Evolutionary conservation across 2,888 invertebrate genomes (phyloP).

Genomic region (Drosophila subquinaria): DNA sequence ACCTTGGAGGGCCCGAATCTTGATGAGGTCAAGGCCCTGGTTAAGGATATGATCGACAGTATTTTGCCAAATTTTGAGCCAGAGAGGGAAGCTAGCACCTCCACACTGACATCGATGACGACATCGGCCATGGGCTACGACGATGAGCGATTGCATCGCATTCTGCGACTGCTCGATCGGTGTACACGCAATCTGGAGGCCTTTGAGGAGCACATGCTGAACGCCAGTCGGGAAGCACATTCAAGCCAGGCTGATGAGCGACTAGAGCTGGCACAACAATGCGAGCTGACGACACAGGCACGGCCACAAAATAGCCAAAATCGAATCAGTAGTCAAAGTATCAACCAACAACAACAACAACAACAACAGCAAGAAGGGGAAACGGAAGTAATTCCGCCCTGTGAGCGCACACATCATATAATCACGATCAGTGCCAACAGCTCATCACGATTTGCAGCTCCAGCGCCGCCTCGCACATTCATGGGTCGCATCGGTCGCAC

Average conservation of each 20-base stretch:
- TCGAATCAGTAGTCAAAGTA: slow-evolving; percentile 1
- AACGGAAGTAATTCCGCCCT: slow-evolving; percentile 38
- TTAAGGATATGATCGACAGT: slow-evolving; percentile 46
- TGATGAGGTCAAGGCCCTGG: slow-evolving; percentile 26
- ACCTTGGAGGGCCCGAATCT: background rate
- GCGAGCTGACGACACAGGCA: slow-evolving; percentile 60
- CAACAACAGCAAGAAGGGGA: background rate
- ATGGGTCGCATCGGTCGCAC: slow-evolving; percentile 56
- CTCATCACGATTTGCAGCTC: slow-evolving; percentile 36
- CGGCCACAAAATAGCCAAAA: slow-evolving; percentile 8
- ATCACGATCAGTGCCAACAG: slow-evolving; percentile 73
- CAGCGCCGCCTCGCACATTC: slow-evolving; percentile 36
- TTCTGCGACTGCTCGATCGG: slow-evolving; percentile 68
- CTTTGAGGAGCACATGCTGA: slow-evolving; percentile 46
- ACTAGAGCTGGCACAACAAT: slow-evolving; percentile 7
- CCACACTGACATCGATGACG: slow-evolving; percentile 1
- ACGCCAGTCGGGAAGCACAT: background rate
- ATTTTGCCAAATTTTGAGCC: slow-evolving; percentile 33
- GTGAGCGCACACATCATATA: slow-evolving; percentile 65
- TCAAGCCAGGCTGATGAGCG: background rate
- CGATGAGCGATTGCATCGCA: slow-evolving; percentile 58
- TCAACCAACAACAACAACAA: background rate
- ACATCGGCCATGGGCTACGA: background rate
- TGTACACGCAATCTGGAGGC: slow-evolving; percentile 71
- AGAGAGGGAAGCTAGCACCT: slow-evolving; percentile 7